phyloP scores from a whole-genome alignment of 2,888 invertebrate species.

The Syritta pipiens region DNA sequence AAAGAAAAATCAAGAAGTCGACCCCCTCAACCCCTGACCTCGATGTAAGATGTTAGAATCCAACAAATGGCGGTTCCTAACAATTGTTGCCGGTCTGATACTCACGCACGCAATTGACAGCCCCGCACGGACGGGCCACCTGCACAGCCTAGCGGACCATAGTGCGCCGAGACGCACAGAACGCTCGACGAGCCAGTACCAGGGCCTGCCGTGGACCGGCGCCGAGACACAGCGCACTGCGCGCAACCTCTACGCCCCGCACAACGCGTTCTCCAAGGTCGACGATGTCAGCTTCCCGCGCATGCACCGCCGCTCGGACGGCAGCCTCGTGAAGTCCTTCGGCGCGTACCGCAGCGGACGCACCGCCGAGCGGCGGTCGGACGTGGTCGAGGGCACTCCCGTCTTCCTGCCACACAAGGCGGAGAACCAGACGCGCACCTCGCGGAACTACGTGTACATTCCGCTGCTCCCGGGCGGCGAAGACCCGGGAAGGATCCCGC shows the following conservation, averaged over 20 bases:
- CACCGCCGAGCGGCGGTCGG: slow-evolving; percentile 73
- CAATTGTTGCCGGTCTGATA: slow-evolving; percentile 74
- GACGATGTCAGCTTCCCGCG: slow-evolving; percentile 77
- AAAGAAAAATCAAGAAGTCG: slow-evolving; percentile 14
- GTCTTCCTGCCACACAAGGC: slow-evolving; percentile 38
- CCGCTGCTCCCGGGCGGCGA: slow-evolving; percentile 72
- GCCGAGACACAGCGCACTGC: slow-evolving; percentile 71
- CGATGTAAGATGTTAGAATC: slow-evolving; percentile 79
- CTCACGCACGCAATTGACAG: slow-evolving; percentile 73
- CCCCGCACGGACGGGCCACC: slow-evolving; percentile 59
- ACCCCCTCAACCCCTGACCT: slow-evolving; percentile 61
- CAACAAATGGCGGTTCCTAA: slow-evolving; percentile 76
- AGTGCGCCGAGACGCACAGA: slow-evolving; percentile 24
- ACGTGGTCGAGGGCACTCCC: slow-evolving; percentile 60
- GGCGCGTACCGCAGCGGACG: slow-evolving; percentile 74
- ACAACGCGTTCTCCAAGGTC: slow-evolving; percentile 76
- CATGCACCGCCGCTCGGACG: slow-evolving; percentile 75
- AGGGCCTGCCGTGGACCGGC: slow-evolving; percentile 2
- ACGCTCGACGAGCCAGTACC: slow-evolving; percentile 15
- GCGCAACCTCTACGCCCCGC: slow-evolving; percentile 78
- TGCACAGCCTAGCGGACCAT: slow-evolving; percentile 39
- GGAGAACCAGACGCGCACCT: slow-evolving; percentile 74
- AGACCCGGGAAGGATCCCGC: slow-evolving; percentile 70
- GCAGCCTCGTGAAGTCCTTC: slow-evolving; percentile 76
- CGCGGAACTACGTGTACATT: slow-evolving; percentile 77